phyloP scores from a whole-genome alignment of 2,113 vertebrate species.

The Phalacrocorax aristotelis region DNA sequence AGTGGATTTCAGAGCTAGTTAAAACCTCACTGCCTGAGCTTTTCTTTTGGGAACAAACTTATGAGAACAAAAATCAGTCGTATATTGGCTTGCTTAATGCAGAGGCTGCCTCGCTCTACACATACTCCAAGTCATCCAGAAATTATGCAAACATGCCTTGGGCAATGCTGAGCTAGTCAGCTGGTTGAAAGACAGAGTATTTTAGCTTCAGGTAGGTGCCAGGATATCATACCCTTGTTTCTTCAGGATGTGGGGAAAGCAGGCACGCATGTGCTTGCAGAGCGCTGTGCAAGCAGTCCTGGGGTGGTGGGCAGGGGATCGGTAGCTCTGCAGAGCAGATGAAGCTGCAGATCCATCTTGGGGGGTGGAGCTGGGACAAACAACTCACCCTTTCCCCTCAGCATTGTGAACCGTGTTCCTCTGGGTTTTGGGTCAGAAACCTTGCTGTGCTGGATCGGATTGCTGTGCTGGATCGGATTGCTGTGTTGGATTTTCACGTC shows the following conservation, averaged over 20 bases:
- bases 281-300: not conserved
- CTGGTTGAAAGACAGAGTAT: not conserved
- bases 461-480: not conserved
- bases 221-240: not conserved
- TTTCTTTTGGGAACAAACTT: not conserved
- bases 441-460: not conserved
- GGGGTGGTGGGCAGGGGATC: rapidly evolving
- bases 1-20: not conserved
- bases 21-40: not conserved
- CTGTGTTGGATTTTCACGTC: not conserved
- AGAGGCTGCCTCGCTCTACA: not conserved
- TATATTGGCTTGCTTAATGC: not conserved
- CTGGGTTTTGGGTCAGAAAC: not conserved
- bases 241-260: not conserved
- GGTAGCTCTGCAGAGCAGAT: not conserved
- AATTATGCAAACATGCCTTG: not conserved
- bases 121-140: not conserved
- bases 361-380: not conserved
- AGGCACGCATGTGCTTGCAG: not conserved
- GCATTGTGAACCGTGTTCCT: not conserved
- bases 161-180: not conserved
- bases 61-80: not conserved
- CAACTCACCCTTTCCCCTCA: not conserved
- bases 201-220: not conserved
- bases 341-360: not conserved